A percentile compares a stretch with the other conserved stretches of the same genome.
Conservation (phyloP, 2,113 vertebrate genomes). For the Clarias macrocephalus region DNA sequence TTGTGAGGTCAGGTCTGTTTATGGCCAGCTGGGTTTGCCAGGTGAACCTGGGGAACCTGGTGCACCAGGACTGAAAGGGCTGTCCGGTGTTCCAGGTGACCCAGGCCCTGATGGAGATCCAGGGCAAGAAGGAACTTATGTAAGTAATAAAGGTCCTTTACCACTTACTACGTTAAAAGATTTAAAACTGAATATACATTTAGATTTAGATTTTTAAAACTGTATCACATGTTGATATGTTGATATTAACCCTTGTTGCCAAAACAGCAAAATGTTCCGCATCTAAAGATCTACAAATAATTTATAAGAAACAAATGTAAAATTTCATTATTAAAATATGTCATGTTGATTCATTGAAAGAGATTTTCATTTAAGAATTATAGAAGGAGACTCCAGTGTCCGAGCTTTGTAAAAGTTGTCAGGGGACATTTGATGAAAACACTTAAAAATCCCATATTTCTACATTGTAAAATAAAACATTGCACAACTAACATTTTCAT, state of each 20-base stretch:
- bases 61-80: constrained; percentile 49
- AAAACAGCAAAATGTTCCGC: too few relatives aligned
- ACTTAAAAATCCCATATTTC: too few relatives aligned
- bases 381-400: too few relatives aligned
- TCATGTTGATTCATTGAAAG: too few relatives aligned
- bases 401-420: too few relatives aligned
- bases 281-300: not conserved
- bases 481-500: not conserved
- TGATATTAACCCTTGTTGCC: too few relatives aligned
- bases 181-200: not conserved
- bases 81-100: constrained; percentile 56
- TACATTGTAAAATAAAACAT: not conserved
- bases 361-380: too few relatives aligned
- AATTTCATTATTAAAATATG: too few relatives aligned
- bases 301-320: not conserved
- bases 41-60: constrained; percentile 49
- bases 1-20: constrained; percentile 45
- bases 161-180: not conserved
- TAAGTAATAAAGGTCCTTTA: constrained; percentile 49
- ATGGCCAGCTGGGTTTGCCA: constrained; percentile 37
- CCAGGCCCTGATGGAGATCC: constrained; percentile 62
- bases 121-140: constrained; percentile 55
- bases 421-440: too few relatives aligned
- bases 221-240: not conserved
- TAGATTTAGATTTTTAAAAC: not conserved